Conservation (phyloP, 1,140 invertebrate genomes). For the Geopemphigus sp. region DNA sequence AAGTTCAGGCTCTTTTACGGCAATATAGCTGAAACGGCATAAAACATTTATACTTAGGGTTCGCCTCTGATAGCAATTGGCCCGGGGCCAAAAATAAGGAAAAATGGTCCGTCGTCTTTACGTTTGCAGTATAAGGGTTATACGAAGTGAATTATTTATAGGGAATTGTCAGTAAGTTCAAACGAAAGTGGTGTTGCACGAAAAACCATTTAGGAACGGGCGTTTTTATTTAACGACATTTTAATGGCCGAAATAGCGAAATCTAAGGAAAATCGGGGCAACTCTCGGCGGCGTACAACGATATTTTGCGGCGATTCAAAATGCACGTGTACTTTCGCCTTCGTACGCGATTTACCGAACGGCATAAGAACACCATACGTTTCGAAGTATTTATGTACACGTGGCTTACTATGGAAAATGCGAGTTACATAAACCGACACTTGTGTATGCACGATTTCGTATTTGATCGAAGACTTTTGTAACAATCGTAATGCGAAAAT, state of each 20-base stretch:
- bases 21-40: slow-evolving; percentile 1
- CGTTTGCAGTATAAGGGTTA: slow-evolving; percentile 19
- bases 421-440: too few relatives aligned
- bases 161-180: slow-evolving; percentile 9
- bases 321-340: not conserved
- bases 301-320: slow-evolving; percentile 15
- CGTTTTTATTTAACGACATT: slow-evolving; percentile 41
- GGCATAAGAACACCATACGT: not conserved
- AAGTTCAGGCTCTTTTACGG: not conserved
- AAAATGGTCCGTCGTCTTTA: slow-evolving; percentile 21
- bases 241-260: slow-evolving; percentile 5
- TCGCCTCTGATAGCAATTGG: slow-evolving; percentile 18
- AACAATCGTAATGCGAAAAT: too few relatives aligned
- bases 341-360: not conserved
- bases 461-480: too few relatives aligned
- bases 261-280: not conserved
- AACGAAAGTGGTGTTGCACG: slow-evolving; percentile 1
- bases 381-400: too few relatives aligned
- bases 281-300: not conserved
- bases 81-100: slow-evolving; percentile 20
- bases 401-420: too few relatives aligned
- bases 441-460: too few relatives aligned
- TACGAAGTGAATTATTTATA: slow-evolving; percentile 45
- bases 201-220: slow-evolving; percentile 31
- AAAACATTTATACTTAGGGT: slow-evolving; percentile 44